Evolutionary conservation across 2,797 vertebrate genomes (phyloP).

Genomic region (Enoplosus armatus): DNA sequence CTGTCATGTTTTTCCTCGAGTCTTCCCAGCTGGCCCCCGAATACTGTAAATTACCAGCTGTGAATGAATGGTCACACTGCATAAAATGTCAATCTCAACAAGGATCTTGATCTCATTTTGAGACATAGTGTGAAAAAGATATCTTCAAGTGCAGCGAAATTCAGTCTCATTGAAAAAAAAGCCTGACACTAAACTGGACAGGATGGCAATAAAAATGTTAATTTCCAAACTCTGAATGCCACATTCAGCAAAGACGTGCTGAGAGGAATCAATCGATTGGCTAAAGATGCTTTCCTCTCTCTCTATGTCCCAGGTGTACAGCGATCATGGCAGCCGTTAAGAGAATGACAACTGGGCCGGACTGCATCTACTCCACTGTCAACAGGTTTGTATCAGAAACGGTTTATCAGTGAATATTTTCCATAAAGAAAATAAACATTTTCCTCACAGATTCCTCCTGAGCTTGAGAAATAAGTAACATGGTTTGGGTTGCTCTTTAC

Average conservation of each 20-base stretch:
- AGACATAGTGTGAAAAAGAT: background rate
- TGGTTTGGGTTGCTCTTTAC: conserved; percentile 29
- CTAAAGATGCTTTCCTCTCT: background rate
- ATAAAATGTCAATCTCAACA: conserved; percentile 1
- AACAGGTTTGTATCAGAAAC: conserved; percentile 65
- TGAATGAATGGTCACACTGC: conserved; percentile 3
- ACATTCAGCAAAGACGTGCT: background rate
- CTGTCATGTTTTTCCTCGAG: conserved; percentile 47
- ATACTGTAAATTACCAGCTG: conserved; percentile 23
- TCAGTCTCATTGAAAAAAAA: background rate
- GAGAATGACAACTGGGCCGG: conserved; percentile 62
- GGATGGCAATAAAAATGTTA: background rate
- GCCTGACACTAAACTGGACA: background rate
- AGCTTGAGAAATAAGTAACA: conserved; percentile 45
- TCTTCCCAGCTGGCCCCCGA: conserved; percentile 50
- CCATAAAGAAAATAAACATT: background rate
- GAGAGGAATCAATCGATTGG: background rate
- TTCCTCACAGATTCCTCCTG: background rate
- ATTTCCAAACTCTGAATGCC: background rate
- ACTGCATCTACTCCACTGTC: conserved; percentile 65
- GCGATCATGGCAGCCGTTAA: conserved; percentile 67
- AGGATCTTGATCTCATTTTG: background rate
- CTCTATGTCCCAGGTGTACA: conserved; percentile 58
- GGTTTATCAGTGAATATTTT: background rate
- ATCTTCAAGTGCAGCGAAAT: background rate